Evolutionary conservation across 2,113 vertebrate species (phyloP).

Genomic region (Accipiter cooperii): DNA sequence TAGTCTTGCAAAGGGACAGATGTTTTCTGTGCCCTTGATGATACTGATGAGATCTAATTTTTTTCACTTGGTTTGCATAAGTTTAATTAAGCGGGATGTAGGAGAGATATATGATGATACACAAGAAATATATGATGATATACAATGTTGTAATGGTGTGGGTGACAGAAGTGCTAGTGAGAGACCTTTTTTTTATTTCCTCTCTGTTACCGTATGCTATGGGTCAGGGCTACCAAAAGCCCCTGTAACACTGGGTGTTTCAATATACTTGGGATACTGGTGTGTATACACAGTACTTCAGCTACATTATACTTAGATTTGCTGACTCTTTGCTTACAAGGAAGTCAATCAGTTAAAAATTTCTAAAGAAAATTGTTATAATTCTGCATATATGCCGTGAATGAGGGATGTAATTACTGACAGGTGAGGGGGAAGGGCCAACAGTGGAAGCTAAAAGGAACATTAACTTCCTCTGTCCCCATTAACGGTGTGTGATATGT

Average conservation of each 20-base stretch:
- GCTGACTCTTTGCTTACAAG: background rate
- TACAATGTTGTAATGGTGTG: background rate
- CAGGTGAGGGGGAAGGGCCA: background rate
- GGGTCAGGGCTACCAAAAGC: background rate
- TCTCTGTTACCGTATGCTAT: background rate
- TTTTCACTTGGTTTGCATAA: background rate
- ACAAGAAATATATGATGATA: background rate
- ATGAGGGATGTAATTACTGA: background rate
- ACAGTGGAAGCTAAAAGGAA: background rate
- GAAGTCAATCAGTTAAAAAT: background rate
- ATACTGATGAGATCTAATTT: background rate
- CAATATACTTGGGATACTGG: background rate
- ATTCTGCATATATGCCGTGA: background rate
- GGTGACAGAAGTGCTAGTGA: background rate
- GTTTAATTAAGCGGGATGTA: background rate
- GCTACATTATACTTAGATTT: background rate
- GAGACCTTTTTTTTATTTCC: background rate
- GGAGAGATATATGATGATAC: background rate
- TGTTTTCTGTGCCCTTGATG: background rate
- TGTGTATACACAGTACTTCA: background rate
- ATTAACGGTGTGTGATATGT: background rate
- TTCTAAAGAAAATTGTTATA: background rate
- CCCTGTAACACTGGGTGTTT: background rate
- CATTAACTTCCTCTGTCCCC: background rate
- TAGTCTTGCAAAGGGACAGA: background rate